Evolutionary conservation across 2,888 invertebrate species (phyloP).

Genomic region (Abrostola triplasia): DNA sequence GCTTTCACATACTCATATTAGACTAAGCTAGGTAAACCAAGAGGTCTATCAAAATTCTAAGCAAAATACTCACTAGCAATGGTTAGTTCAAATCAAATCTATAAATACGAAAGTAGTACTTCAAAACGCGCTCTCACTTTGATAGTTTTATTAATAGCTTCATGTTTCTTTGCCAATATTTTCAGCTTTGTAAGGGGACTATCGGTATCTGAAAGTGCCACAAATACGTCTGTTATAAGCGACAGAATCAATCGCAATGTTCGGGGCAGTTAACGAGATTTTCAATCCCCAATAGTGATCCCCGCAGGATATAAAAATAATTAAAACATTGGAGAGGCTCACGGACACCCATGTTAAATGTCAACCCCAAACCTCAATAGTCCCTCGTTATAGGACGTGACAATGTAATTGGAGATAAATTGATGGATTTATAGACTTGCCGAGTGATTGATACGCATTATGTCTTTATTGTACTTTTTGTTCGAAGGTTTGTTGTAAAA

Average conservation of each 20-base stretch:
- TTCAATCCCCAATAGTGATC: constrained; percentile 25
- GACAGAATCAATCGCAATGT: constrained; percentile 40
- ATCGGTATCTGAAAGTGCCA: neutral
- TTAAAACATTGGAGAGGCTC: constrained; percentile 50
- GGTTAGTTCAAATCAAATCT: too few relatives aligned
- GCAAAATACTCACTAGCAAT: too few relatives aligned
- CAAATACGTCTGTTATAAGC: neutral
- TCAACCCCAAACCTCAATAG: constrained; percentile 45
- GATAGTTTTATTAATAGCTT: too few relatives aligned
- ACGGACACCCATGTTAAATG: constrained; percentile 54
- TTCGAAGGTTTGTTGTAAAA: neutral
- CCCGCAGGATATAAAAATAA: constrained; percentile 51
- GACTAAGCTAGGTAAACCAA: too few relatives aligned
- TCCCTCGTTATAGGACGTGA: constrained; percentile 51
- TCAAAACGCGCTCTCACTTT: too few relatives aligned
- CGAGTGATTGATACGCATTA: constrained; percentile 1
- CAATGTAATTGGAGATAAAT: constrained; percentile 59
- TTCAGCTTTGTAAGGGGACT: neutral
- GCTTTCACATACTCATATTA: too few relatives aligned
- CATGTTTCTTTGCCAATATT: too few relatives aligned
- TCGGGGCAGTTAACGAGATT: constrained; percentile 44
- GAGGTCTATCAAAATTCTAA: too few relatives aligned
- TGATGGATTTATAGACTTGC: constrained; percentile 26
- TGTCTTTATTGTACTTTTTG: constrained; percentile 1
- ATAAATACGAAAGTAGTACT: too few relatives aligned